These are phyloP conservation scores for Octopus bimaculoides DNA, from an alignment of 1,140 invertebrate species.

Conservation along the genomic window DNA sequence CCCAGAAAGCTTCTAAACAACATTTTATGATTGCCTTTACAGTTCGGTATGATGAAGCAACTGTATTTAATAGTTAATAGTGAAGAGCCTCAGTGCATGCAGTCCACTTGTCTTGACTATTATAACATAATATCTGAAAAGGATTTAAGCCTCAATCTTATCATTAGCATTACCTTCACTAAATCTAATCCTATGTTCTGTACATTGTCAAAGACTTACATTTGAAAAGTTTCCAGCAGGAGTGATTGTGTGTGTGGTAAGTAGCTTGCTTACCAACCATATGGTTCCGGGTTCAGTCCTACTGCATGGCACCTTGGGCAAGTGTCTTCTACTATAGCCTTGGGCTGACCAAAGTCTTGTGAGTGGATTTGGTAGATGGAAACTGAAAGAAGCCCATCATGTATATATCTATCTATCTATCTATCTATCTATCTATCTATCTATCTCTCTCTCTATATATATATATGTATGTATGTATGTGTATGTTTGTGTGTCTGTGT, in stretches of 20 bases:
- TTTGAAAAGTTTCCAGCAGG: neutral
- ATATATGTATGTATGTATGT: no score
- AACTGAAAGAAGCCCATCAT: no score
- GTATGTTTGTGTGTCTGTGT: no score
- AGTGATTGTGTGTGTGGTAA: neutral
- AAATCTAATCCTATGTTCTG: neutral
- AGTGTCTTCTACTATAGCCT: no score
- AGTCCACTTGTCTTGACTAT: neutral
- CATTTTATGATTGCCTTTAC: constrained; percentile 5
- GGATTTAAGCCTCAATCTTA: neutral
- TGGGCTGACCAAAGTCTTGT: no score
- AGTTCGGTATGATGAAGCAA: neutral
- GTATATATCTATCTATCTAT: no score
- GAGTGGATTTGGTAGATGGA: no score
- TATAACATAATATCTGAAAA: neutral
- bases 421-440: no score
- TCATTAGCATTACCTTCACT: neutral
- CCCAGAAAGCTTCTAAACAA: neutral
- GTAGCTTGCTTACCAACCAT: neutral
- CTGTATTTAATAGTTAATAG: neutral
- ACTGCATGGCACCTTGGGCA: no score
- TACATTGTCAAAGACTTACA: neutral
- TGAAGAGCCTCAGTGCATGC: neutral
- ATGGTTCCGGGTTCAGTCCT: no score
- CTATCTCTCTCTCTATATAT: no score